Evolutionary conservation across 2,888 invertebrate species (phyloP), one percentile per base, ranked within the genome.

Genomic region (Apodemia mormo): DNA sequence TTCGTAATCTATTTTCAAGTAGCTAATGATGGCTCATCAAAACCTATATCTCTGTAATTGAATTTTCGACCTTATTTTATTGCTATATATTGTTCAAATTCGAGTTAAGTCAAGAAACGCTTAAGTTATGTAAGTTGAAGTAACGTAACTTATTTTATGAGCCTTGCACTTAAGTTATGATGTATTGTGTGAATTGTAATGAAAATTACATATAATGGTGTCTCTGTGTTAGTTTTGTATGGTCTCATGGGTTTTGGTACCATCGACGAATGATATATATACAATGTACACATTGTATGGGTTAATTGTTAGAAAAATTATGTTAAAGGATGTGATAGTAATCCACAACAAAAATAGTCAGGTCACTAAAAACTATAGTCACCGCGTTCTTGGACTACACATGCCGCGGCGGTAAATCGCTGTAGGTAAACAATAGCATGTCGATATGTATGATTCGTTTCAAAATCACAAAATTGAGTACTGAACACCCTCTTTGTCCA

Each of bases 141-240:
- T 30, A 29, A 29, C 30, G 58, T 58, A 58, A 58, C 29, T 58
- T 33, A 61, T 37, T 61, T 61, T 61, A 61, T 61, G 61, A 14
- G 61, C 61, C 61, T 61, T 61, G 61, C 61, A 61, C 61, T 61
- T 61, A 61, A 37, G 61, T 61, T 30, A 61, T 61, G 61, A 61
- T 61, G 61, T 61, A 61, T 61, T 61, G 61, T 61, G 33, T 14
- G 61, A 33, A 37, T 61, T 33, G 33, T 61, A 61, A 33, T 61
- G 61, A 33, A 33, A 61, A 61, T 61, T 61, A 61, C 61, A 61
- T 14, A 33, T 61, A 61, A 61, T 61, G 6, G 61, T 14, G 61
- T 37, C 61, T 56, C 29, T 58, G 58, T 61, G 61, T 33, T 14
- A 58, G 14, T 52, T 14, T 61, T 12, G 30, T 33, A 61, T 61